phyloP scores from a whole-genome alignment of 2,888 invertebrate genomes.

The Agonopterix heracliana region DNA sequence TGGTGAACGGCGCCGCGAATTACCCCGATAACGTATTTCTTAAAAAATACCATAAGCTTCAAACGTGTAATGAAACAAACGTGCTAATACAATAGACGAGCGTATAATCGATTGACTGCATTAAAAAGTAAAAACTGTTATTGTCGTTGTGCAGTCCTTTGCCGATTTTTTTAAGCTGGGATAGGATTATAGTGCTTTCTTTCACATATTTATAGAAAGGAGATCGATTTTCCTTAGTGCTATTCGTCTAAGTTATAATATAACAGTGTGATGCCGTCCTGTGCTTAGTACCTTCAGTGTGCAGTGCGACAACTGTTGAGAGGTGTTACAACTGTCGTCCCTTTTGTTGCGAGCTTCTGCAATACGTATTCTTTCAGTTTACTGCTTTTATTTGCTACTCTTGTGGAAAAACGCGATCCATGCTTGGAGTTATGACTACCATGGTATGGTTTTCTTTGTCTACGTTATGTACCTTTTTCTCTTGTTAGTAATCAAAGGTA shows the following conservation, averaged over 20 bases:
- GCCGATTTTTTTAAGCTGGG: constrained; percentile 56
- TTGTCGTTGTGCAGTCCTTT: constrained; percentile 58
- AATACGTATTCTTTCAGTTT: constrained; percentile 40
- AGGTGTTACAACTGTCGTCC: constrained; percentile 57
- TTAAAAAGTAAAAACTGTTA: constrained; percentile 65
- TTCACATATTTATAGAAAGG: constrained; percentile 33
- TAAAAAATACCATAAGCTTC: constrained; percentile 18
- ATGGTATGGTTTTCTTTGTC: constrained; percentile 77
- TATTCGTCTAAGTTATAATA: constrained; percentile 26
- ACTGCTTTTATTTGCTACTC: constrained; percentile 51
- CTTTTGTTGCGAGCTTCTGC: constrained; percentile 63
- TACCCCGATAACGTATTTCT: constrained; percentile 30
- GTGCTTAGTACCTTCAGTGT: constrained; percentile 70
- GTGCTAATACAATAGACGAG: constrained; percentile 47
- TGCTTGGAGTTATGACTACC: constrained; percentile 76
- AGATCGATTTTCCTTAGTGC: constrained; percentile 35
- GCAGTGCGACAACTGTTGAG: constrained; percentile 54
- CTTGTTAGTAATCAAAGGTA: constrained; percentile 55
- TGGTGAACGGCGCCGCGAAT: constrained; percentile 50
- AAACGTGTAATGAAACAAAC: constrained; percentile 34
- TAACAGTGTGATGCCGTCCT: constrained; percentile 56
- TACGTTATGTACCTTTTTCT: constrained; percentile 54
- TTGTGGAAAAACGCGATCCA: constrained; percentile 72
- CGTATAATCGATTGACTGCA: constrained; percentile 70
- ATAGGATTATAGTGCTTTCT: constrained; percentile 37